A percentile compares a stretch with the other conserved stretches of the same genome.
Conservation (phyloP, 2,888 invertebrate species). For the Zhuqinia jingwanae region DNA sequence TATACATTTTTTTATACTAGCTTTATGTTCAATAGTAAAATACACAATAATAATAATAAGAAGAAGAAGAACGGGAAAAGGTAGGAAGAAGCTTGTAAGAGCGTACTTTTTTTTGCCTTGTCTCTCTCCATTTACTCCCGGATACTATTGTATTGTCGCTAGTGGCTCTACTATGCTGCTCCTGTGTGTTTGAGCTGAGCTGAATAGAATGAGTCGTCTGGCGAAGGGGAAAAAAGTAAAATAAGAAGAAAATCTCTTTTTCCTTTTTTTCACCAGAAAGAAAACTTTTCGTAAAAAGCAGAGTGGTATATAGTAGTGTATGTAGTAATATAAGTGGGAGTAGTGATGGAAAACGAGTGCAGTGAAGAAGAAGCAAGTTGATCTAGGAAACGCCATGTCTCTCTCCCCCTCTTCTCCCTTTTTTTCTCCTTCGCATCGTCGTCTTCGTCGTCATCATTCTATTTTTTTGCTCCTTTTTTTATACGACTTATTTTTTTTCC, state of each 20-base stretch:
- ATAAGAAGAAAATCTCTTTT: conserved; percentile 62
- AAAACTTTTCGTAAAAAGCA: conserved; percentile 43
- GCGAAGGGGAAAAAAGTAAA: conserved; percentile 14
- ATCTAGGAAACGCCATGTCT: not conserved
- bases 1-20: conserved; percentile 35
- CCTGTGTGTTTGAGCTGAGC: too few relatives aligned
- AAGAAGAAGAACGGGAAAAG: conserved; percentile 26
- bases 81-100: not conserved
- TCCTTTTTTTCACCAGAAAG: conserved; percentile 51
- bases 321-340: too few relatives aligned
- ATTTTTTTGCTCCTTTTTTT: not conserved
- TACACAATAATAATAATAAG: conserved; percentile 30
- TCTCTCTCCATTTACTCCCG: conserved; percentile 5
- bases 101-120: not conserved
- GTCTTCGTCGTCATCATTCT: too few relatives aligned
- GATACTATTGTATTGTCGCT: conserved; percentile 38
- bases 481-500: conserved; percentile 40
- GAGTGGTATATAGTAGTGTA: not conserved
- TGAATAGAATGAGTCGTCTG: conserved; percentile 13
- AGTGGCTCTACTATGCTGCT: too few relatives aligned
- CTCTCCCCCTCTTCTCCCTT: conserved; percentile 25
- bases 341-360: not conserved
- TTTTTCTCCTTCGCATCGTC: conserved; percentile 7
- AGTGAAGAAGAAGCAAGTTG: conserved; percentile 1
- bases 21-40: conserved; percentile 22